phyloP scores from a whole-genome alignment of 2,113 vertebrate genomes.

The human region GRCh38 chr6:34362501-34363000 shows the following conservation, averaged over 20 bases:
- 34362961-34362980: neutral
- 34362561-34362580: neutral
- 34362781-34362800: neutral
- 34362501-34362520: slow-evolving; percentile 17
- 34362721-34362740: too few species aligned
- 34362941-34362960: neutral
- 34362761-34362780: neutral
- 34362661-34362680: too few species aligned
- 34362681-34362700: too few species aligned
- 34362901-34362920: neutral
- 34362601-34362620: too few species aligned
- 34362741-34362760: neutral
- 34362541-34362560: neutral
- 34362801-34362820: neutral
- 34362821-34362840: neutral
- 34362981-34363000: neutral
- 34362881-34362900: neutral
- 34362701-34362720: too few species aligned
- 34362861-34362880: neutral
- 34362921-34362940: neutral
- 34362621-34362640: too few species aligned
- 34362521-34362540: neutral
- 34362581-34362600: too few species aligned
- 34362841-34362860: slow-evolving; percentile 5
- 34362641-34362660: too few species aligned